Conservation (phyloP, 1,140 invertebrate species). For the Zaprionus taronus region DNA sequence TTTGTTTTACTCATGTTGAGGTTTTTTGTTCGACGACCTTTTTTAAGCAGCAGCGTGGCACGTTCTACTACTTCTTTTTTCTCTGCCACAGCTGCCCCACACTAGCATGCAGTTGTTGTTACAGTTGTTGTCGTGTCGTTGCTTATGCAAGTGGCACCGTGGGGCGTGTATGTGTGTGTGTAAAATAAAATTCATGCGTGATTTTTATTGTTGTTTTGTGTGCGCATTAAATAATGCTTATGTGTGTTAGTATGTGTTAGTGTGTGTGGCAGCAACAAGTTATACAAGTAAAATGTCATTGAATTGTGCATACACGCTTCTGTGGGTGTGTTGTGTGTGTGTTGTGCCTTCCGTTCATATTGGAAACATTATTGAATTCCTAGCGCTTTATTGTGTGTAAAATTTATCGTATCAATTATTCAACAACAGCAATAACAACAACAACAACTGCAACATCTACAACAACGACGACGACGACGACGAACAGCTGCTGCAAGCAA, state of each 20-base stretch:
- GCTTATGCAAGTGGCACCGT: constrained; percentile 68
- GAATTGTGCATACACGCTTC: constrained; percentile 44
- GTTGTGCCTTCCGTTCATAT: constrained; percentile 40
- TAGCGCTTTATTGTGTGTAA: constrained; percentile 75
- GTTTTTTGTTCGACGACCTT: constrained; percentile 76
- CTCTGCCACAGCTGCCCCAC: constrained; percentile 15
- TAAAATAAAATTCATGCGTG: constrained; percentile 78
- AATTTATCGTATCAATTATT: constrained; percentile 82
- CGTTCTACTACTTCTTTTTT: constrained; percentile 8
- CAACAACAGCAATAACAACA: constrained; percentile 28
- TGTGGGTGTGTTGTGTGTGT: constrained; percentile 5
- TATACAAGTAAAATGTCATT: constrained; percentile 59
- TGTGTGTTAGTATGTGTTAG: constrained; percentile 54
- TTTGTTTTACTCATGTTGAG: constrained; percentile 83
- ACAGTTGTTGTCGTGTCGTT: neutral
- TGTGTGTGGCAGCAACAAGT: constrained; percentile 67
- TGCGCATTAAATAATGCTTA: constrained; percentile 79
- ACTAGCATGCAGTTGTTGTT: constrained; percentile 45
- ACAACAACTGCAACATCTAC: neutral
- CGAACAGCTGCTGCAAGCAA: neutral
- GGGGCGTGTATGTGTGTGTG: constrained; percentile 19
- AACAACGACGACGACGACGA: neutral
- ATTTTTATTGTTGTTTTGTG: constrained; percentile 80
- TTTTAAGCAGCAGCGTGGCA: constrained; percentile 38
- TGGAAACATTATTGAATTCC: constrained; percentile 79